Percentiles rank a stretch among this genome's conserved stretches.
Evolutionary conservation across 2,888 invertebrate species (phyloP).

Genomic region (Pocota personata): DNA sequence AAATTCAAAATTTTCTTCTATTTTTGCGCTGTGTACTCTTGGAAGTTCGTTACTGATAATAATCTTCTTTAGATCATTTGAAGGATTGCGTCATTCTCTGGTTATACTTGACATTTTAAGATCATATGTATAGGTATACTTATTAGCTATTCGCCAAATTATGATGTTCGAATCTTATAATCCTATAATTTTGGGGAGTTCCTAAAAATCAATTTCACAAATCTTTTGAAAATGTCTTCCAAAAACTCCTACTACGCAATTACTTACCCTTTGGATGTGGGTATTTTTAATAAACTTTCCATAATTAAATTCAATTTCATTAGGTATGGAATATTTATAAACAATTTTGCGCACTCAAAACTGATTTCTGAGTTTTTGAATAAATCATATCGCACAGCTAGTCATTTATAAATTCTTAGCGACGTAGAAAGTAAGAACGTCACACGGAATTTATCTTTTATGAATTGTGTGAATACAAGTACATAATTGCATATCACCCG

Average conservation of each 20-base stretch:
- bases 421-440: background rate
- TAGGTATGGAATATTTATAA: background rate
- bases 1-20: no score
- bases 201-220: no score
- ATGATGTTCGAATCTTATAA: no score
- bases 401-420: background rate
- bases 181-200: no score
- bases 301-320: background rate
- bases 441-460: background rate
- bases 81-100: no score
- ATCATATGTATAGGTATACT: no score
- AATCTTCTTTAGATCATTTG: no score
- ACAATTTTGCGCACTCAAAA: background rate
- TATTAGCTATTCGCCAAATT: no score
- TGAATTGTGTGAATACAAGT: background rate
- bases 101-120: no score
- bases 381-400: background rate
- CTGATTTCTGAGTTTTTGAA: background rate
- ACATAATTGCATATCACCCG: background rate
- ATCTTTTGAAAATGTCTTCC: no score
- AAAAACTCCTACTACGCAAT: background rate
- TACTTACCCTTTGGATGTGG: background rate
- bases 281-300: background rate
- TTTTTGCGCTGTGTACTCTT: no score
- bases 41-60: no score